Evolutionary conservation across 2,797 vertebrate genomes (phyloP).

Genomic region (Malurus splendens): DNA sequence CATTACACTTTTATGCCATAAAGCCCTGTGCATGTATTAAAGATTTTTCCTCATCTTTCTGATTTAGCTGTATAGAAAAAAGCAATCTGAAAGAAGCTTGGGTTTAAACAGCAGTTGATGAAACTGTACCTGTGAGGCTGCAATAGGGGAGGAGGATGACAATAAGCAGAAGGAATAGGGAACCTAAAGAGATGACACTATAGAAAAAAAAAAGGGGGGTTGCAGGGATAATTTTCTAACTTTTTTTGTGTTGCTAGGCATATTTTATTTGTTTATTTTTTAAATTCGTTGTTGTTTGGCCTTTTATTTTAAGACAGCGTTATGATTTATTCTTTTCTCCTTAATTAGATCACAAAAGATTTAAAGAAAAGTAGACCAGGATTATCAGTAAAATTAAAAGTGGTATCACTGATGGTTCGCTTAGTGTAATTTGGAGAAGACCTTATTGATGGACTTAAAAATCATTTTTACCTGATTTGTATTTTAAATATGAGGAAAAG

Average conservation of each 20-base stretch:
- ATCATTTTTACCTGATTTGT: background rate
- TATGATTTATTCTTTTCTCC: background rate
- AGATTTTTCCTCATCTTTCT: background rate
- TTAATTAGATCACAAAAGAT: background rate
- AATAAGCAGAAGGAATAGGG: background rate
- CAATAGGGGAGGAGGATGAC: accelerated
- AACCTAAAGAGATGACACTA: background rate
- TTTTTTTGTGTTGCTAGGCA: background rate
- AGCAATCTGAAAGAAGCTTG: background rate
- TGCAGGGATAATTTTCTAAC: background rate
- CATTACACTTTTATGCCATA: background rate
- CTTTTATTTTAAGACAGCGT: background rate
- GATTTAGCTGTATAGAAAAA: background rate
- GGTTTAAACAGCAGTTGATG: background rate
- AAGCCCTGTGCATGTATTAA: background rate
- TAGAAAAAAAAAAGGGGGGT: accelerated
- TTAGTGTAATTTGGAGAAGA: background rate
- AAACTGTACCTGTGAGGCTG: background rate
- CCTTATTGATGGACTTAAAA: background rate
- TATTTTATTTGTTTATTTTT: background rate
- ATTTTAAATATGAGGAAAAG: background rate
- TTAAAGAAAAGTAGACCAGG: background rate
- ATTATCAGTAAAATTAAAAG: background rate
- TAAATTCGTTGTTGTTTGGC: accelerated
- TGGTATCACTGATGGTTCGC: background rate